phyloP scores from a whole-genome alignment of 2,113 vertebrate species.

The Malurus melanocephalus region DNA sequence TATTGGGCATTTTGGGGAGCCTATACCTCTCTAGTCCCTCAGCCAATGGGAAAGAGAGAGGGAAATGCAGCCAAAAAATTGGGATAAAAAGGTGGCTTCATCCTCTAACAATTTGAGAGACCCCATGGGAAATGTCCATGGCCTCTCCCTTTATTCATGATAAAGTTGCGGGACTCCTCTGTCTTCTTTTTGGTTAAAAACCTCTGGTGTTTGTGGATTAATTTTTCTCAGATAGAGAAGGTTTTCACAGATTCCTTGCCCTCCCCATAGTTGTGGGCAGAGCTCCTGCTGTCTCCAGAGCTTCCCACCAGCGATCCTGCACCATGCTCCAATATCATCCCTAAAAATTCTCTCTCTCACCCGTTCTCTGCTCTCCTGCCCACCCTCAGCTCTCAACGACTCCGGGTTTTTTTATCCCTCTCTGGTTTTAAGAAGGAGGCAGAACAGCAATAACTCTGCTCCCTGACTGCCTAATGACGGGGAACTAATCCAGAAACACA shows the following conservation, averaged over 20 bases:
- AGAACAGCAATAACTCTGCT: background rate
- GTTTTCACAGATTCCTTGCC: background rate
- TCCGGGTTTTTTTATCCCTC: background rate
- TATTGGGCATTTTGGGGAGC: no score
- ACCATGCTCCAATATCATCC: rapidly evolving
- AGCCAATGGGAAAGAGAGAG: no score
- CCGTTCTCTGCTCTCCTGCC: background rate
- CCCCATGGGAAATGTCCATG: no score
- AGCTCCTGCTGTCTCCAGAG: background rate
- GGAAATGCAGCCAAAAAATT: no score
- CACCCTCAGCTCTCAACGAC: background rate
- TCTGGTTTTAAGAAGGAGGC: background rate
- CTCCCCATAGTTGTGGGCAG: background rate
- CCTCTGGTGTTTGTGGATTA: no score
- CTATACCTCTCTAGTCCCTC: no score
- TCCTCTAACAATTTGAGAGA: no score
- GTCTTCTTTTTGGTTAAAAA: no score
- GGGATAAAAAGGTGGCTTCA: no score
- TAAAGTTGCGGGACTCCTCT: no score
- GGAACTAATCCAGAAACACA: slow-evolving; percentile 18
- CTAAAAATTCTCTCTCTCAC: background rate
- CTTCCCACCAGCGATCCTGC: background rate
- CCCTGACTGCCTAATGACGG: background rate
- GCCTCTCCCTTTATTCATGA: no score
- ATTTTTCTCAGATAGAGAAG: background rate